Percentiles rank a stretch among this genome's conserved stretches.
These are phyloP conservation scores for Clivina fossor DNA, from an alignment of 2,888 invertebrate genomes.

Conservation along the genomic window DNA sequence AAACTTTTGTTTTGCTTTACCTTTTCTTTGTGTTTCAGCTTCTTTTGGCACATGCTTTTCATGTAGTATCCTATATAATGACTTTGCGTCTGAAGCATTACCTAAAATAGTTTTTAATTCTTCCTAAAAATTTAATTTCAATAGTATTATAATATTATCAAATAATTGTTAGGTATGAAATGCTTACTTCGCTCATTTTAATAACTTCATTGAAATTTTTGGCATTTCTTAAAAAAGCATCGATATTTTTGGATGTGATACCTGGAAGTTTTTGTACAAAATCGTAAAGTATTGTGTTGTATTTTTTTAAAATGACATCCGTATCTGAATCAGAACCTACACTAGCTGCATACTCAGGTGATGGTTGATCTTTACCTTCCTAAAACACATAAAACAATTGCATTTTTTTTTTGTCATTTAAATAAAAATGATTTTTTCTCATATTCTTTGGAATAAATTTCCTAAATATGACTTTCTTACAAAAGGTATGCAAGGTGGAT, in stretches of 20 bases:
- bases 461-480: background rate
- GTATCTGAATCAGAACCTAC: constrained; percentile 67
- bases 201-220: constrained; percentile 66
- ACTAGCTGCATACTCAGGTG: constrained; percentile 68
- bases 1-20: constrained; percentile 41
- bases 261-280: constrained; percentile 84
- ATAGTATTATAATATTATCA: background rate
- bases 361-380: constrained; percentile 82
- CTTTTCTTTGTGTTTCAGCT: constrained; percentile 39
- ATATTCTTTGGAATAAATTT: background rate
- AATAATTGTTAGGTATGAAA: constrained; percentile 4
- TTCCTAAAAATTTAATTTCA: constrained; percentile 56
- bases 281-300: constrained; percentile 20
- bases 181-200: constrained; percentile 43
- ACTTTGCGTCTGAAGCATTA: constrained; percentile 68
- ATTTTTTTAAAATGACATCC: constrained; percentile 57
- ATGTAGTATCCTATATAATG: constrained; percentile 72
- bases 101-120: constrained; percentile 71
- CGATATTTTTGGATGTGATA: constrained; percentile 82
- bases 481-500: background rate
- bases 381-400: constrained; percentile 49
- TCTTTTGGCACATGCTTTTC: constrained; percentile 63
- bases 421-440: background rate
- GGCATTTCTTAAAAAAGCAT: constrained; percentile 73
- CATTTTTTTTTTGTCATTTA: background rate